Conservation (phyloP, 2,888 invertebrate genomes). For the Morpho helenor region DNA sequence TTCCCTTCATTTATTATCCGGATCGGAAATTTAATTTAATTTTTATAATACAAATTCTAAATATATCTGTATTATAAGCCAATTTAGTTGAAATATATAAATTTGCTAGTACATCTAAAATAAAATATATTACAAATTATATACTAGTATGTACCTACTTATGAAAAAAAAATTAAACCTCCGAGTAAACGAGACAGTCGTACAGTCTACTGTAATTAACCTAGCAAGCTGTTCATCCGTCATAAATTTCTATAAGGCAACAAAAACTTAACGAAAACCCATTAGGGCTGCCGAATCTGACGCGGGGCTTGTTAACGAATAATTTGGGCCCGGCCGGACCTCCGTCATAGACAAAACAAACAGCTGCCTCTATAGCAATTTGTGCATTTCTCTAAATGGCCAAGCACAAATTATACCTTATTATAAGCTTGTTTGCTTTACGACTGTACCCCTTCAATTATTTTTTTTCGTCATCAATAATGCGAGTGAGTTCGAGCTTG, state of each 20-base stretch:
- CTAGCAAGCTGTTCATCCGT: slow-evolving; percentile 59
- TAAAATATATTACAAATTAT: too few relatives aligned
- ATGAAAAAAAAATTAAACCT: too few relatives aligned
- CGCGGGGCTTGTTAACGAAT: slow-evolving; percentile 78
- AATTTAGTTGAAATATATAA: too few relatives aligned
- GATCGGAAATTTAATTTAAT: too few relatives aligned
- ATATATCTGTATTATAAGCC: too few relatives aligned
- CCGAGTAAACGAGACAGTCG: slow-evolving; percentile 14
- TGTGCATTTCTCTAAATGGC: slow-evolving; percentile 79
- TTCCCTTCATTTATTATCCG: too few relatives aligned
- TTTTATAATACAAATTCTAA: too few relatives aligned
- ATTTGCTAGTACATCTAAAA: too few relatives aligned
- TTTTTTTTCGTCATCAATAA: slow-evolving; percentile 76
- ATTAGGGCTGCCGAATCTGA: slow-evolving; percentile 79
- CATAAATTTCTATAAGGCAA: slow-evolving; percentile 72
- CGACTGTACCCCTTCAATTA: slow-evolving; percentile 77
- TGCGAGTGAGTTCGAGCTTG: slow-evolving; percentile 52
- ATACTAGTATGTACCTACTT: too few relatives aligned
- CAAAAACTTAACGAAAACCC: slow-evolving; percentile 78
- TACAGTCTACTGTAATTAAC: slow-evolving; percentile 51
- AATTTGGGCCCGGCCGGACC: slow-evolving; percentile 71
- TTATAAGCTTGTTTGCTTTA: slow-evolving; percentile 80
- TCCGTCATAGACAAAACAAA: slow-evolving; percentile 79
- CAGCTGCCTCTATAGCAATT: slow-evolving; percentile 74
- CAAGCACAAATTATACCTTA: slow-evolving; percentile 78